phyloP scores from a whole-genome alignment of 35 echinoderm and acorn worm species.

The Nesometra sesokonis region DNA sequence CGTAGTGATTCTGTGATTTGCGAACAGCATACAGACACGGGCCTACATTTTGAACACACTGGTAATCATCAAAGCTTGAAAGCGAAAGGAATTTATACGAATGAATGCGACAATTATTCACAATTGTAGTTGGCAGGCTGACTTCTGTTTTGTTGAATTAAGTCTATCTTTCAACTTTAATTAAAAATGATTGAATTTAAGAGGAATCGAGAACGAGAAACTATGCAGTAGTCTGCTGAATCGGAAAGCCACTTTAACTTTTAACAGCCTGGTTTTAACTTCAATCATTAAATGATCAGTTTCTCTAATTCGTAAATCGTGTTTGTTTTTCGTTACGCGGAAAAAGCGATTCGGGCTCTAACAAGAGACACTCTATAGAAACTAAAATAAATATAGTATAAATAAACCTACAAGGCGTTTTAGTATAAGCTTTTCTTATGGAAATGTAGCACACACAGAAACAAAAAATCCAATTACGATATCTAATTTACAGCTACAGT shows the following conservation, averaged over 20 bases:
- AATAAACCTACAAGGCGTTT: no score
- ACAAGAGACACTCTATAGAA: no score
- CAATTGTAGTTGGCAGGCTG: background rate
- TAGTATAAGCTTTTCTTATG: no score
- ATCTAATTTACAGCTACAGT: no score
- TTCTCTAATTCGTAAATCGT: background rate
- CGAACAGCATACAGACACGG: background rate
- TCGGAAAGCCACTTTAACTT: background rate
- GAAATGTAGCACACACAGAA: no score
- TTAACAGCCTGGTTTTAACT: background rate
- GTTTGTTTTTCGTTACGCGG: background rate
- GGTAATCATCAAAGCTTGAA: background rate
- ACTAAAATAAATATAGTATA: no score
- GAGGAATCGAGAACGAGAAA: background rate
- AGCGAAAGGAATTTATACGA: background rate
- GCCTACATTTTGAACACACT: background rate
- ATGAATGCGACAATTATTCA: background rate
- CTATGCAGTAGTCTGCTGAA: background rate
- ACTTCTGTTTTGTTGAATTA: background rate
- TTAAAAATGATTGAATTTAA: background rate
- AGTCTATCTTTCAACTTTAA: slow-evolving; percentile 1
- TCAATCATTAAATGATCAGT: background rate
- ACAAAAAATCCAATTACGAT: no score
- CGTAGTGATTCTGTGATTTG: background rate
- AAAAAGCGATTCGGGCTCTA: no score